Base-by-base conservation (phyloP, 2,888 invertebrate species). In the Anthrax anthrax region DNA sequence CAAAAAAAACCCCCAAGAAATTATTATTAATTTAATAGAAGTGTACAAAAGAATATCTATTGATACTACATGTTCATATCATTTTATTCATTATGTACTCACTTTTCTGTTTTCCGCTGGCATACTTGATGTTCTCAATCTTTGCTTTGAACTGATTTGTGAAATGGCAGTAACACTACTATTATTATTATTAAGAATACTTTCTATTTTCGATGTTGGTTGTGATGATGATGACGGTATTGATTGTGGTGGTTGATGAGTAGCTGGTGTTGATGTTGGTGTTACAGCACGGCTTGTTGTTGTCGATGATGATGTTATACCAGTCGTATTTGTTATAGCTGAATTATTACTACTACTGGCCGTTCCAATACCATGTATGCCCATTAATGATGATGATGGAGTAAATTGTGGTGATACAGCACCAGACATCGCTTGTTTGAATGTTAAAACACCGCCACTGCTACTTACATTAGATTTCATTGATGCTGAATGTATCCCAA, bases 91-190 rank as follows among this genome's bases (percentile, higher is more conserved):
- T n/a, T n/a, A n/a, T n/a, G n/a, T n/a, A 55, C 57, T 59, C 54
- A 67, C 67, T 63, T 64, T 67, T 48, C 67, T 56, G 44, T 60
- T 61, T 52, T 67, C 67, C 3, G 62, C 67, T 18, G 67, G 67
- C 67, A 67, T 68, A 50, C 68, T 68, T 23, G 65, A 65, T 27
- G 67, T 67, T 38, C 67, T 57, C 51, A 63, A 57, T 36, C 68
- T 63, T 52, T 67, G 67, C 18, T 60, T 56, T 43, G 46, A 37
- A 34, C 41, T 46, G 19, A 38, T 57, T 27, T 39, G 42, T 17
- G 47, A 17, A 12, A 42, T 42, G 19, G 41, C 37, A 13, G 47
- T 45, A 14, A 43, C 39, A 46, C 37, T 47, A 16, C 36, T 47
- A 43, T 37, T 42, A 46, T 32, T 47, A 16, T 34, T 47, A 43